phyloP scores from a whole-genome alignment of 1,140 invertebrate species.

The Drosophila watanabei region DNA sequence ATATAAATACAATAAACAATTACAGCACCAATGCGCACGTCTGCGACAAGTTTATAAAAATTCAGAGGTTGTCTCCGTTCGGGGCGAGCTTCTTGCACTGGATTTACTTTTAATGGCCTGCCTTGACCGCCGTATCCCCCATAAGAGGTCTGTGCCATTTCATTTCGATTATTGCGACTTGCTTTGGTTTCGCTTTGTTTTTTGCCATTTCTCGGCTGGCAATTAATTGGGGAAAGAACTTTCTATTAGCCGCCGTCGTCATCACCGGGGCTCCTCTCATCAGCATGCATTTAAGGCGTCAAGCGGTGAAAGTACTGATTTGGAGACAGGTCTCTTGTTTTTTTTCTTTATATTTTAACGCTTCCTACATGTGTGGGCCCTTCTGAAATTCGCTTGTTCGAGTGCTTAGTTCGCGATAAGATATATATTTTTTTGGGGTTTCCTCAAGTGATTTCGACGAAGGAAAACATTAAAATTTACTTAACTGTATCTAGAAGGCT shows the following conservation, averaged over 20 bases:
- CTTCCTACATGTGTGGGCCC: slow-evolving; percentile 40
- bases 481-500: slow-evolving; percentile 79
- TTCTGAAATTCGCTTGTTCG: slow-evolving; percentile 37
- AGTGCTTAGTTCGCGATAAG: slow-evolving; percentile 64
- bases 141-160: slow-evolving; percentile 36
- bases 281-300: slow-evolving; percentile 74
- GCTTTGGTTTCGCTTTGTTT: slow-evolving; percentile 51
- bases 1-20: slow-evolving; percentile 59
- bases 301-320: slow-evolving; percentile 72
- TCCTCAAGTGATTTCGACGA: slow-evolving; percentile 64
- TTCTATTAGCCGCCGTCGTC: slow-evolving; percentile 70
- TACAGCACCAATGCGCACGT: slow-evolving; percentile 70
- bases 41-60: slow-evolving; percentile 75
- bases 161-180: slow-evolving; percentile 29
- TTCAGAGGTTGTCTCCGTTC: slow-evolving; percentile 55
- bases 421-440: slow-evolving; percentile 45
- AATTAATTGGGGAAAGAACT: slow-evolving; percentile 78
- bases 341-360: slow-evolving; percentile 5
- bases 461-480: slow-evolving; percentile 75
- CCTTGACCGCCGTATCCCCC: slow-evolving; percentile 54
- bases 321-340: slow-evolving; percentile 29
- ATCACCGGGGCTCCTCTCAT: slow-evolving; percentile 69
- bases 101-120: slow-evolving; percentile 80
- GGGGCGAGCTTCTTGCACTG: slow-evolving; percentile 52
- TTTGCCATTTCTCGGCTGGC: slow-evolving; percentile 71